Conservation (phyloP, 1,140 invertebrate species). For the Ericerus pela region DNA sequence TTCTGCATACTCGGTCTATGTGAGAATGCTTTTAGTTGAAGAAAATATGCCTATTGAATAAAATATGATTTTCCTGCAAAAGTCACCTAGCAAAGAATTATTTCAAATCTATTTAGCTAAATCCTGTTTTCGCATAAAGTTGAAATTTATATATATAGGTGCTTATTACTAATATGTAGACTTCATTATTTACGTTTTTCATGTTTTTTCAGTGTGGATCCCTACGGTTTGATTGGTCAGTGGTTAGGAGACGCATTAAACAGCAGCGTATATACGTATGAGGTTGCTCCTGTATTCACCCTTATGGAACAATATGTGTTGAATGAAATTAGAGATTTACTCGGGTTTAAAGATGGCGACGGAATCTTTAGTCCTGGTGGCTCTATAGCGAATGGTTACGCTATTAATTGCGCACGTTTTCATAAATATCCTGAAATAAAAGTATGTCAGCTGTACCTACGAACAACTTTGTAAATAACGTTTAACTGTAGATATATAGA, state of each 20-base stretch:
- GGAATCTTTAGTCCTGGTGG: slow-evolving; percentile 93
- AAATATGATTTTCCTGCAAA: too few relatives aligned
- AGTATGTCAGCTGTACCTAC: slow-evolving; percentile 31
- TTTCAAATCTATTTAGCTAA: too few relatives aligned
- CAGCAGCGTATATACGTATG: slow-evolving; percentile 77
- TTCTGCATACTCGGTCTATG: too few relatives aligned
- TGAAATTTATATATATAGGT: too few relatives aligned
- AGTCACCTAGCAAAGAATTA: too few relatives aligned
- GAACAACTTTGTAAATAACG: too few relatives aligned
- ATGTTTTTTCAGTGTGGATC: slow-evolving; percentile 48
- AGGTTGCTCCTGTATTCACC: slow-evolving; percentile 78
- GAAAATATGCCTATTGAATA: too few relatives aligned
- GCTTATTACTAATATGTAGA: too few relatives aligned
- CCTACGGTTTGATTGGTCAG: slow-evolving; percentile 67
- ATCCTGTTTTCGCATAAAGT: too few relatives aligned
- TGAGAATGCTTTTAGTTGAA: too few relatives aligned
- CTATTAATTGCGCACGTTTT: slow-evolving; percentile 75
- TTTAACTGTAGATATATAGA: too few relatives aligned
- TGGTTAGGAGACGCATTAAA: slow-evolving; percentile 75
- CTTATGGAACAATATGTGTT: slow-evolving; percentile 72
- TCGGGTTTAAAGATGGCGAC: slow-evolving; percentile 66
- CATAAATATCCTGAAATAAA: slow-evolving; percentile 61
- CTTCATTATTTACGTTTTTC: too few relatives aligned
- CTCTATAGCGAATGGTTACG: slow-evolving; percentile 89
- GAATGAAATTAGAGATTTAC: slow-evolving; percentile 62